Conservation (phyloP, 2,797 vertebrate species). For the Eurystomus glaucurus region DNA sequence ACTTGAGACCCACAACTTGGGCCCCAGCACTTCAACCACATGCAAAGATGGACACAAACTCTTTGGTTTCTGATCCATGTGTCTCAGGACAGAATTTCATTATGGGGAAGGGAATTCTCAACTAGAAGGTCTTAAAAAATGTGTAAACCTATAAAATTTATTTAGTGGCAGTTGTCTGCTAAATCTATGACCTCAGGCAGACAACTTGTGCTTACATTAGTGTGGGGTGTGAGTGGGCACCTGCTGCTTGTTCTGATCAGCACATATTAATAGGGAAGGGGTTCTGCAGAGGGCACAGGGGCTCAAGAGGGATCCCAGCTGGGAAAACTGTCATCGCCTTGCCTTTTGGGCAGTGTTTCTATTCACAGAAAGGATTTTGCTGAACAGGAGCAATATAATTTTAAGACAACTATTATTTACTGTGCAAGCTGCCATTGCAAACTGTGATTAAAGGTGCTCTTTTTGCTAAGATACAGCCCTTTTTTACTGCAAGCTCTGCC, state of each 20-base stretch:
- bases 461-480: conserved; percentile 55
- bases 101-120: background rate
- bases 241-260: background rate
- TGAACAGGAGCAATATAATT: conserved; percentile 2
- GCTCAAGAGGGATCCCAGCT: background rate
- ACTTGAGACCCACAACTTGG: no score
- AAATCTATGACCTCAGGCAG: background rate
- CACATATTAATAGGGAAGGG: rapidly evolving
- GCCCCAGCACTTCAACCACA: no score
- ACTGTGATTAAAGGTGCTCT: conserved; percentile 61
- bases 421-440: conserved; percentile 28
- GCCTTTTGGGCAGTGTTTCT: background rate
- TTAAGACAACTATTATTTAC: conserved; percentile 42
- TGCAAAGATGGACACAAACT: background rate
- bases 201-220: rapidly evolving
- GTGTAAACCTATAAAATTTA: background rate
- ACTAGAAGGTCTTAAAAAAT: background rate
- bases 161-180: background rate
- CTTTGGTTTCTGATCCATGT: rapidly evolving
- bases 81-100: rapidly evolving
- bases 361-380: background rate
- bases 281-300: background rate
- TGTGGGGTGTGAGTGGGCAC: background rate
- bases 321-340: background rate
- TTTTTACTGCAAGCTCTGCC: conserved; percentile 68